Evolutionary conservation across 2,113 vertebrate species (phyloP).

Genomic region (Bungarus multicinctus): DNA sequence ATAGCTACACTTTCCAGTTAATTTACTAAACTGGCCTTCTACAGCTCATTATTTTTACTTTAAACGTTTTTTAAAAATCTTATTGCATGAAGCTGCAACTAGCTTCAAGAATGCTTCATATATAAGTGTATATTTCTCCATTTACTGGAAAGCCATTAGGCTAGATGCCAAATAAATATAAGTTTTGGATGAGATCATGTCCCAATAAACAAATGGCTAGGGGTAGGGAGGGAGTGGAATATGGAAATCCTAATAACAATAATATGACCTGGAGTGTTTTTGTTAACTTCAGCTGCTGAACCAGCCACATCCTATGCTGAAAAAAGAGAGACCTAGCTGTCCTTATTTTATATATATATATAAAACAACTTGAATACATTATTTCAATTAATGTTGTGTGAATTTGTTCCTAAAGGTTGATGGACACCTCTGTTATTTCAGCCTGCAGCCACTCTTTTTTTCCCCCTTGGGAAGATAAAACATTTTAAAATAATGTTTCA

Average conservation of each 20-base stretch:
- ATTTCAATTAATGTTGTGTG: neutral
- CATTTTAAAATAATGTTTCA: neutral
- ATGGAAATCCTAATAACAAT: neutral
- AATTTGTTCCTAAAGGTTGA: neutral
- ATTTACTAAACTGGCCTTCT: neutral
- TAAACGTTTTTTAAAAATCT: neutral
- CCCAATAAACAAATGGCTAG: neutral
- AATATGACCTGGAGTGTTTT: neutral
- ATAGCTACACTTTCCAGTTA: neutral
- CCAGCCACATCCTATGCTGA: neutral
- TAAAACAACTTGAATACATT: neutral
- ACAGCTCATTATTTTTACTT: constrained; percentile 24
- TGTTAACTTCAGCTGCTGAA: neutral
- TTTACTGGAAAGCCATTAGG: neutral
- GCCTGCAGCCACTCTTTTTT: neutral
- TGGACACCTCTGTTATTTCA: neutral
- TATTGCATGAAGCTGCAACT: neutral
- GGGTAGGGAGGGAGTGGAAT: neutral
- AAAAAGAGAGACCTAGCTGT: too few relatives aligned
- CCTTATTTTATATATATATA: neutral
- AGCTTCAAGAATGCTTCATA: neutral
- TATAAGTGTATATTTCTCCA: neutral
- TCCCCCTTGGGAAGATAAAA: neutral
- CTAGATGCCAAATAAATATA: neutral
- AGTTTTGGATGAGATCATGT: neutral